Base-by-base conservation (phyloP, 1,140 invertebrate genomes). In the Samia ricini region DNA sequence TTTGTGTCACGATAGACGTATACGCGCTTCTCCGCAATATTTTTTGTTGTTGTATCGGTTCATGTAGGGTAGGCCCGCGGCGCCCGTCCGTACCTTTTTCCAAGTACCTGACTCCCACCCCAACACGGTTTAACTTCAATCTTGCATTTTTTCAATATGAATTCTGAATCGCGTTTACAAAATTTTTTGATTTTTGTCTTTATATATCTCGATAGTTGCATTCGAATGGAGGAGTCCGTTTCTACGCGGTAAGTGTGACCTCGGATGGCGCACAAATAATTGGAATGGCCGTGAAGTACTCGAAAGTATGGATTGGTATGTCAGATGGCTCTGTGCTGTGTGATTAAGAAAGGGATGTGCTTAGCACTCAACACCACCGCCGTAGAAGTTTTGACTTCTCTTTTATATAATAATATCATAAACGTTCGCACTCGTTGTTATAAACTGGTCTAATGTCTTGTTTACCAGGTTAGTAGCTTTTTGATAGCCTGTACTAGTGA, bases 331-430 rank as follows among this genome's bases (percentile, higher is more conserved):
- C 22, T 59, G 63, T 26, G 74, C 76, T 79, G 65, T 72, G 72
- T 76, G 81, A 77, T 82, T 72, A 68, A 71, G 76, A 83, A 88
- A 87, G 81, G 65, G 81, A 76, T 71, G 83, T 85, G 84, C 81
- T 20, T 55, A 65, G 77, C 85, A 77, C 81, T 78, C 85, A 66
- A 80, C 69, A 56, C 76, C 81, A 84, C 83, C 71, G 82, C 51
- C 62, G 85, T 83, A 88, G 83, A 79, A 81, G 52, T 56, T 80
- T 80, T 83, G 85, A 86, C 82, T 78, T 74, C 83, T 77, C 80
- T 85, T 88, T 82, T 71, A 49, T 0, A 19, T 4, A 42, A 42
- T 42, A 12, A 42, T 36, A 36, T 10, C 10, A 36, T 1, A 15
- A 42, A 42, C 10, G 4, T 42, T 42, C 26, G 8, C 26, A 26